Evolutionary conservation across 2,888 invertebrate species (phyloP).

Genomic region (Pecten maximus): DNA sequence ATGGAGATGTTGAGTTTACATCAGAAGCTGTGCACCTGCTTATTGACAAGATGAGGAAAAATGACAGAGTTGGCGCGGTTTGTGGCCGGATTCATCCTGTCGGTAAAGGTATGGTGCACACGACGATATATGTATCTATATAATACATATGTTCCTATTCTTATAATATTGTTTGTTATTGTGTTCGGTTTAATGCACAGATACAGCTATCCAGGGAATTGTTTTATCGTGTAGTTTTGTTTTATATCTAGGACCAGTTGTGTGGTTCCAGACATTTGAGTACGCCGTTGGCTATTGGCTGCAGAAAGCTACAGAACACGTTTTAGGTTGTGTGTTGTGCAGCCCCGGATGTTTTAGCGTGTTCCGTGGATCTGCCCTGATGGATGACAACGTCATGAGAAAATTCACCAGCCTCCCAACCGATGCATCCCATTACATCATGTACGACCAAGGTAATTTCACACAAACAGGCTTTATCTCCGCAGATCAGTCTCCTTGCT

Average conservation of each 20-base stretch:
- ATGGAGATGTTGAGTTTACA: conserved; percentile 99
- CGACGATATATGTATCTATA: too few species aligned
- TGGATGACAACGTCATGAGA: conserved; percentile 94
- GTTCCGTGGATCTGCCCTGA: conserved; percentile 92
- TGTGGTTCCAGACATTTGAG: conserved; percentile 99
- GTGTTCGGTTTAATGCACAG: too few species aligned
- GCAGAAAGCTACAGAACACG: conserved; percentile 99
- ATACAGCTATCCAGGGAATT: background rate
- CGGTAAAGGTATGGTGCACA: conserved; percentile 91
- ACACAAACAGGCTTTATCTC: too few species aligned
- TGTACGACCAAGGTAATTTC: conserved; percentile 91
- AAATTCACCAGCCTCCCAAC: conserved; percentile 89
- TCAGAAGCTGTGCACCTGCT: conserved; percentile 96
- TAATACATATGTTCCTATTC: too few species aligned
- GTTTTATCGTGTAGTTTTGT: background rate
- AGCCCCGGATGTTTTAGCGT: conserved; percentile 95
- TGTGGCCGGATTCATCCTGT: conserved; percentile 99
- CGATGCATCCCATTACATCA: conserved; percentile 92
- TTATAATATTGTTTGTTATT: too few species aligned
- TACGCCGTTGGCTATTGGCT: conserved; percentile 99
- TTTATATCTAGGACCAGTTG: conserved; percentile 90
- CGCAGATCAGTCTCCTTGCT: too few species aligned
- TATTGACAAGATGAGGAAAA: conserved; percentile 99
- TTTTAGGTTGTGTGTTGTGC: conserved; percentile 98
- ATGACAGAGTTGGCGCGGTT: conserved; percentile 96